Evolutionary conservation across 2,888 invertebrate genomes (phyloP).

Genomic region (Halictus quadricinctus): DNA sequence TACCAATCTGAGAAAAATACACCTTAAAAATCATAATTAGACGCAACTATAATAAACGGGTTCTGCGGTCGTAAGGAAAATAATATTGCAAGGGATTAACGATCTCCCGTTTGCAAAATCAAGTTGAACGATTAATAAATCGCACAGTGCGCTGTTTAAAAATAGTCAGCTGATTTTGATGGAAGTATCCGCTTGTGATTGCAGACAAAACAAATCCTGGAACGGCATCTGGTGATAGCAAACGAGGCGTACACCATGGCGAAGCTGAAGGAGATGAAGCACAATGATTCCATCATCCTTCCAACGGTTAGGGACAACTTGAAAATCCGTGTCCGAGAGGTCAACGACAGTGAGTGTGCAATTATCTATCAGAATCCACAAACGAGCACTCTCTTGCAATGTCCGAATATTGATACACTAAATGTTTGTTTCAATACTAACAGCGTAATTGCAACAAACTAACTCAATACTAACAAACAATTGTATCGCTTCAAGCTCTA

Average conservation of each 20-base stretch:
- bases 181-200: constrained; percentile 64
- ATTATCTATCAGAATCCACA: not conserved
- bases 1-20: too few relatives aligned
- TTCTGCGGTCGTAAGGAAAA: too few relatives aligned
- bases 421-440: constrained; percentile 30
- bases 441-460: constrained; percentile 18
- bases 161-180: too few relatives aligned
- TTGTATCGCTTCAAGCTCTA: constrained; percentile 16
- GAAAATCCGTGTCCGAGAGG: constrained; percentile 89
- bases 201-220: constrained; percentile 91
- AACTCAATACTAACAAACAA: not conserved
- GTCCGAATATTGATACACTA: constrained; percentile 35
- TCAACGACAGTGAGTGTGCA: constrained; percentile 87
- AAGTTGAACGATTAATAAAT: too few relatives aligned
- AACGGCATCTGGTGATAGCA: constrained; percentile 93
- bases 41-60: too few relatives aligned
- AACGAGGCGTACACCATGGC: constrained; percentile 92
- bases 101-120: too few relatives aligned
- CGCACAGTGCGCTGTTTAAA: too few relatives aligned
- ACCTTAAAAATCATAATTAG: too few relatives aligned
- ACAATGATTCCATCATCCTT: constrained; percentile 88
- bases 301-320: constrained; percentile 89
- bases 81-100: too few relatives aligned
- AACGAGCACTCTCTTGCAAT: constrained; percentile 47
- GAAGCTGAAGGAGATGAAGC: constrained; percentile 87